Evolutionary conservation across 2,113 vertebrate species (phyloP).

Genomic region (Tupaia chinensis): DNA sequence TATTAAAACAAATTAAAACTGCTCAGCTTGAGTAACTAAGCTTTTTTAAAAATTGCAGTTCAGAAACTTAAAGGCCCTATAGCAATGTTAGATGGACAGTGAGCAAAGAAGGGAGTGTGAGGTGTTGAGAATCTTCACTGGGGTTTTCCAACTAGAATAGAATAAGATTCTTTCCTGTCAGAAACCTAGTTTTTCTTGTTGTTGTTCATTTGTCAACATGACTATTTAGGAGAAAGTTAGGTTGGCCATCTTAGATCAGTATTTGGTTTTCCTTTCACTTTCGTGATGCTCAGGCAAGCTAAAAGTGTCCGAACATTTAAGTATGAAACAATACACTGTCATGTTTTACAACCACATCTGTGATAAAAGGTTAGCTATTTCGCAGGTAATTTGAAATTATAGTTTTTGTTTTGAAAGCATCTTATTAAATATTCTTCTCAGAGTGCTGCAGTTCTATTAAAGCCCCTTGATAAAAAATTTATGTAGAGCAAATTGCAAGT

Average conservation of each 20-base stretch:
- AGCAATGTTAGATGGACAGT: not conserved
- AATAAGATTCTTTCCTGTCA: not conserved
- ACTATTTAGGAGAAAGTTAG: not conserved
- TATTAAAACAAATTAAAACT: conserved; percentile 83
- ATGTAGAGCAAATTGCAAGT: not conserved
- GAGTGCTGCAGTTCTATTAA: conserved; percentile 5
- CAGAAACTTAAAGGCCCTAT: conserved; percentile 36
- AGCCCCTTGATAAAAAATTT: not conserved
- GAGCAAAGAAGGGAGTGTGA: not conserved
- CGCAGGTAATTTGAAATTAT: conserved; percentile 26
- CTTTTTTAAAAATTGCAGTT: conserved; percentile 22
- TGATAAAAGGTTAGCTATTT: not conserved
- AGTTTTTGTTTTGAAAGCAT: conserved; percentile 28
- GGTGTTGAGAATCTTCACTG: not conserved
- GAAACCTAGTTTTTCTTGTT: not conserved
- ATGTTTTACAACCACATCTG: not conserved
- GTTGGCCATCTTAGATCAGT: not conserved
- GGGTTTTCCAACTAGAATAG: not conserved
- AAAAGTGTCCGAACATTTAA: not conserved
- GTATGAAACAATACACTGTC: not conserved
- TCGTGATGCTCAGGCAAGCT: not conserved
- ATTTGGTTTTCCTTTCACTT: not conserved
- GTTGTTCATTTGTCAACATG: not conserved
- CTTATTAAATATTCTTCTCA: conserved; percentile 11
- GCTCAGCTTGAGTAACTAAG: conserved; percentile 77